Evolutionary conservation across 2,113 vertebrate species (phyloP).

Genomic region (Melanotaenia duboulayi): DNA sequence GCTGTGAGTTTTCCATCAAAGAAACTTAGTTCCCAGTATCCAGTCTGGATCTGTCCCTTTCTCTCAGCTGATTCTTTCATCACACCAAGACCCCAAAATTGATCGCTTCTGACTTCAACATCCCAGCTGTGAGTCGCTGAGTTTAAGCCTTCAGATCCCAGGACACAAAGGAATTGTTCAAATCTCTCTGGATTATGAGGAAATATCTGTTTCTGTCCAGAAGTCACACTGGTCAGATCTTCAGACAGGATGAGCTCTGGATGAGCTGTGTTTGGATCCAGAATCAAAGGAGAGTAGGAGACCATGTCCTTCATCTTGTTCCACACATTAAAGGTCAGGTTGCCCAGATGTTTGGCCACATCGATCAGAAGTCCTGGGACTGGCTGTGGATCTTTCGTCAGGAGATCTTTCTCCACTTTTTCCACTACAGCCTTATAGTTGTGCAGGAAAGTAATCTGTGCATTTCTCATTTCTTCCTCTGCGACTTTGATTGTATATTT

Average conservation of each 20-base stretch:
- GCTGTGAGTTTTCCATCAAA: not conserved
- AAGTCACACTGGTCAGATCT: not conserved
- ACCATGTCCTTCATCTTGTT: not conserved
- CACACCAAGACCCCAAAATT: not conserved
- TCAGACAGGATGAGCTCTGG: not conserved
- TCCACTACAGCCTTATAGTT: not conserved
- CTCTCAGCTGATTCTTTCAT: not conserved
- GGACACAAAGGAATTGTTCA: not conserved
- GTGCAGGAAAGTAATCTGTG: not conserved
- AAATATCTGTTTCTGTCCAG: not conserved
- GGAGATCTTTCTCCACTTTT: not conserved
- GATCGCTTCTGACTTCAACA: not conserved
- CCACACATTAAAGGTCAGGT: not conserved
- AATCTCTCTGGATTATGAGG: not conserved
- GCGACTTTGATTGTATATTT: not conserved
- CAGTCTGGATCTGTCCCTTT: not conserved
- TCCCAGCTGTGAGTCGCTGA: slow-evolving; percentile 2
- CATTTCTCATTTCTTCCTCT: not conserved
- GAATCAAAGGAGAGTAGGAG: not conserved
- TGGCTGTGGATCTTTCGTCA: not conserved
- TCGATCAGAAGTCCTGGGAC: not conserved
- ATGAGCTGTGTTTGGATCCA: slow-evolving; percentile 3
- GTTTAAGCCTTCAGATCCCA: not conserved
- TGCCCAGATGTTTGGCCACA: slow-evolving; percentile 1
- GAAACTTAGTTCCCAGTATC: not conserved